Base-by-base conservation (phyloP, 1,140 invertebrate genomes). In the Bombus cullumanus region DNA sequence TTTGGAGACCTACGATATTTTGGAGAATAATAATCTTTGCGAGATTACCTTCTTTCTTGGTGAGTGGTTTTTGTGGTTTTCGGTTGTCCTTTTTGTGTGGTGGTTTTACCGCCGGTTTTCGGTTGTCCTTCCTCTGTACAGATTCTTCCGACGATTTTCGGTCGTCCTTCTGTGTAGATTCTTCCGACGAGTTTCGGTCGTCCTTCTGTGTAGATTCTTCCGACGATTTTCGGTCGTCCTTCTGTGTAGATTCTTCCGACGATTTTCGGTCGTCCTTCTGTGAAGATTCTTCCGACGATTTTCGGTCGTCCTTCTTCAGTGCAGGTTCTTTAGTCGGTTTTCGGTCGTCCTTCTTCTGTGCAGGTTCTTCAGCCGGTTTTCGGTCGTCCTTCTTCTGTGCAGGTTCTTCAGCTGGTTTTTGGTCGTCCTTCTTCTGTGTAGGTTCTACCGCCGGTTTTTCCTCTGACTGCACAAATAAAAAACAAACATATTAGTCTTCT, bases 81-180 rank as follows among this genome's bases (percentile, higher is more conserved):
- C 2, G 0, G 1, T 18, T 0, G 43, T 15, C 0, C 15, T 47
- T 47, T 0, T 15, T 4, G 0, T 15, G 0, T 43, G 0, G 1
- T 5, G 15, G 5, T 47, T 15, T 0, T 47, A 1, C 1, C 39
- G 0, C 5, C 5, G 47, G 1, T 53, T 53, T 18, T 18, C n/a
- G n/a, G n/a, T 18, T 0, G 43, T 15, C 0, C 15, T 47, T 47
- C 0, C 4, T 4, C 0, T 15, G 0, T 43, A 0, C 6, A 18
- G 15, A 1, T 47, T 15, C 0, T 47, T 0, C 1, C 39, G 0
- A 1, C 5, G 47, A 0, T 53, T 53, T 18, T 18, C 6, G 0
- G 43, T 15, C 0, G 4, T 47, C 18, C 0, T 15, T 4, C 0
- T 15, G 0, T 43, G 0, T 1, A 18, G 15, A 1, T 47, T 15